Base-by-base conservation (phyloP, 2,888 invertebrate species). In the Eristalis pertinax region DNA sequence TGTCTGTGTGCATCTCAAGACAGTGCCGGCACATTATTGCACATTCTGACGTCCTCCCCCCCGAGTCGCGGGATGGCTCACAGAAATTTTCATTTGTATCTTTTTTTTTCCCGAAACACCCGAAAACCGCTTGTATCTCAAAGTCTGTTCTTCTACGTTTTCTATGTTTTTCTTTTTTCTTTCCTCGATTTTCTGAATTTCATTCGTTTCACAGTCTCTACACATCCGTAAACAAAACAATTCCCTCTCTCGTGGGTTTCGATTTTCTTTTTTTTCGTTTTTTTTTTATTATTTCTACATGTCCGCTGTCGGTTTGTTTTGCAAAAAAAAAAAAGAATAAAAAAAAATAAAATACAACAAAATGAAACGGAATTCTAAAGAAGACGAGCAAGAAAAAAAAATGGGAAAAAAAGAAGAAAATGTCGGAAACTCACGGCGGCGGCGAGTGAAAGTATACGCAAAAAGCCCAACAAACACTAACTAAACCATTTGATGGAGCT, bases 381-480 rank as follows among this genome's bases (percentile, higher is more conserved):
- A 60, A 60, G 26, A 60, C 26, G 26, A 15, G 8, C 32, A 32
- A 5, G 8, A 32, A 38, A 38, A 26, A 41, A 50, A 75, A 74
- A 82, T 1, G 8, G 19, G 7, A 5, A 50, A 82, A 81, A 87
- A 78, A 62, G 62, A 75, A 56, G 58, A 87, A 84, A 87, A 79
- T 87, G 84, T 84, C 83, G 84, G 72, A 84, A 87, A 84, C 87
- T 86, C 70, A 87, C 87, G 75, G 79, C 87, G 87, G 84, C 87
- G 79, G 79, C 87, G 87, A 87, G 87, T 84, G 87, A 87, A 87
- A 87, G 87, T 87, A 87, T 87, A 87, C 87, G 84, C 87, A 87
- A 87, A 87, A 87, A 87, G 87, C 84, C 87, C 87, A 87, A 87
- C 87, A 87, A 87, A 87, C 87, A 87, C 87, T 75, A 87, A 87